Evolutionary conservation across 2,797 vertebrate species (phyloP).

Genomic region (Epinephelus coioides): DNA sequence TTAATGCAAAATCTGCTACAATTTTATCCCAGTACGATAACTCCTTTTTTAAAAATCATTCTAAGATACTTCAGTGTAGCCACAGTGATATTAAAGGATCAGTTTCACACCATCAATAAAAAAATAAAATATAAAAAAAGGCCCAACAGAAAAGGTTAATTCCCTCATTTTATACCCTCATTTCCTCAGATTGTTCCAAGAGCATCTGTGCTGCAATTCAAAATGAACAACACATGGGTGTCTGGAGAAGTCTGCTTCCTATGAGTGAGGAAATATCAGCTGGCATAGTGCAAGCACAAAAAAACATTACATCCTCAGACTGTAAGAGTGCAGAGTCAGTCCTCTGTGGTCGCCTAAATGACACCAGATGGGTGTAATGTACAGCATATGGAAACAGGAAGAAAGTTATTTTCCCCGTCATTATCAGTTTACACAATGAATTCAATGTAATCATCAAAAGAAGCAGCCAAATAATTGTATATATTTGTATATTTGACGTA

Average conservation of each 20-base stretch:
- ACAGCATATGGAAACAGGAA: slow-evolving; percentile 27
- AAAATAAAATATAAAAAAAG: background rate
- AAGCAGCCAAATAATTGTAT: no score
- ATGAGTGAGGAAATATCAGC: slow-evolving; percentile 57
- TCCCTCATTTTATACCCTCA: slow-evolving; percentile 26
- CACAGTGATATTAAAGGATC: background rate
- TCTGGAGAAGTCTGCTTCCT: slow-evolving; percentile 51
- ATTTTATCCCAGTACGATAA: background rate
- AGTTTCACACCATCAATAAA: background rate
- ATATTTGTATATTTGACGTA: no score
- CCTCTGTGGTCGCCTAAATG: slow-evolving; percentile 24
- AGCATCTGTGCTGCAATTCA: slow-evolving; percentile 35
- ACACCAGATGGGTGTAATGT: slow-evolving; percentile 16
- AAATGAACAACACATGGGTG: slow-evolving; percentile 31
- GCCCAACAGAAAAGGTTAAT: slow-evolving; percentile 10
- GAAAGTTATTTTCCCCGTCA: background rate
- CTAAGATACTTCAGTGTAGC: background rate
- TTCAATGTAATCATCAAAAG: background rate
- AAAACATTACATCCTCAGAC: slow-evolving; percentile 30
- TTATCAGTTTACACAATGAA: background rate
- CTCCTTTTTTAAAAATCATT: background rate
- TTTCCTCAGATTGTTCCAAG: slow-evolving; percentile 71
- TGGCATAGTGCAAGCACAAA: slow-evolving; percentile 20
- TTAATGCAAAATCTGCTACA: background rate
- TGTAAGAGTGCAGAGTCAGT: slow-evolving; percentile 2